phyloP scores from a whole-genome alignment of 2,888 invertebrate genomes.

The Metallyticus violacea region DNA sequence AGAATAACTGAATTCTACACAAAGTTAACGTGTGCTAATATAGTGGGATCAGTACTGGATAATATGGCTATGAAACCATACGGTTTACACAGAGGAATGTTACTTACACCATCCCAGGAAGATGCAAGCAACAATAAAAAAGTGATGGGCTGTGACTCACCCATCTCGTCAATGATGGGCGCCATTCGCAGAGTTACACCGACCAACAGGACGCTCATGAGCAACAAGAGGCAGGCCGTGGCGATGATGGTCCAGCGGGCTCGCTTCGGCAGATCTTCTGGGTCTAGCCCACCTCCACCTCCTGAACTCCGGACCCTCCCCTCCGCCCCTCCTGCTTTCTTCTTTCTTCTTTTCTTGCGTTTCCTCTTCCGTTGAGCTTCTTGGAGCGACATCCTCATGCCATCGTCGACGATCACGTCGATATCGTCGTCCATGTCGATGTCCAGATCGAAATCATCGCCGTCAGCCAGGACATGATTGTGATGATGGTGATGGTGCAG shows the following conservation, averaged over 20 bases:
- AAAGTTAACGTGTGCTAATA: no score
- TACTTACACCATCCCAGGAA: not conserved
- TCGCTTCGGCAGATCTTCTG: slow-evolving; percentile 77
- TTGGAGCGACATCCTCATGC: not conserved
- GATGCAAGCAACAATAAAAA: not conserved
- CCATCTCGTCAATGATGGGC: slow-evolving; percentile 93
- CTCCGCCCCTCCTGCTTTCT: slow-evolving; percentile 36
- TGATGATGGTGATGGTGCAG: not conserved
- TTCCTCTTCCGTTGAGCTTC: slow-evolving; percentile 18
- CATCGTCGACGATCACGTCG: not conserved
- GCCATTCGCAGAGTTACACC: slow-evolving; percentile 92
- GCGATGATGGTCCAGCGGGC: slow-evolving; percentile 90
- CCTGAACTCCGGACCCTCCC: slow-evolving; percentile 37
- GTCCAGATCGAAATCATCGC: slow-evolving; percentile 35
- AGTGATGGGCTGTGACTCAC: slow-evolving; percentile 56
- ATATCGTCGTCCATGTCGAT: not conserved
- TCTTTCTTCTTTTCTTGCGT: slow-evolving; percentile 26
- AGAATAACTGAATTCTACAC: no score
- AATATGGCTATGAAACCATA: no score
- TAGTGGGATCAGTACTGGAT: no score
- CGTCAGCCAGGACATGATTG: slow-evolving; percentile 32
- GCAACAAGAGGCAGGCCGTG: slow-evolving; percentile 81
- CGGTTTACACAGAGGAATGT: not conserved
- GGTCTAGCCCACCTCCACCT: slow-evolving; percentile 61
- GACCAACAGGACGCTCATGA: slow-evolving; percentile 85